These are phyloP conservation scores for Ctenopoma multispine DNA, from an alignment of 2,797 vertebrate species.

Conservation along the genomic window DNA sequence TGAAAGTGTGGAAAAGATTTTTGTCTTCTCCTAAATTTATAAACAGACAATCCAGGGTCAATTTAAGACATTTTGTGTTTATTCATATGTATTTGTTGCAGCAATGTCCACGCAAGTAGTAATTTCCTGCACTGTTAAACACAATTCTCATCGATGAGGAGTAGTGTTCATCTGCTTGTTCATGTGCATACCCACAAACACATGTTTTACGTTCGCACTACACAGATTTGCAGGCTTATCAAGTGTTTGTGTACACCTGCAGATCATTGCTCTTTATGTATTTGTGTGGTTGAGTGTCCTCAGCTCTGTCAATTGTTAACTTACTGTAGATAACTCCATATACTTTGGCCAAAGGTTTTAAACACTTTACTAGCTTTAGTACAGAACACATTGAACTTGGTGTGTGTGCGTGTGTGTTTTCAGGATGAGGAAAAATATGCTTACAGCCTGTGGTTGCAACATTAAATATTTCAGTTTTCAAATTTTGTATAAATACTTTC, in stretches of 20 bases:
- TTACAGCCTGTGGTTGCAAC: neutral
- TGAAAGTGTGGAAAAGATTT: conserved; percentile 25
- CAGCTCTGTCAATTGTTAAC: conserved; percentile 75
- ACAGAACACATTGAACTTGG: conserved; percentile 56
- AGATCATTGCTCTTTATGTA: conserved; percentile 56
- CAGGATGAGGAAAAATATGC: conserved; percentile 6
- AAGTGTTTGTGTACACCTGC: conserved; percentile 52
- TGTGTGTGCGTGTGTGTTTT: conserved; percentile 17
- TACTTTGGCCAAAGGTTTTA: conserved; percentile 75
- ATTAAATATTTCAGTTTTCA: neutral
- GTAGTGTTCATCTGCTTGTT: neutral
- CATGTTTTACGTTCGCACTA: conserved; percentile 7
- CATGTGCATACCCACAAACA: neutral
- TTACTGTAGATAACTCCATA: conserved; percentile 65
- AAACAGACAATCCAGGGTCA: conserved; percentile 7
- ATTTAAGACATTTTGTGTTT: conserved; percentile 14
- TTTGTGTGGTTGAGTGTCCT: conserved; percentile 44
- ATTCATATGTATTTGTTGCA: conserved; percentile 2
- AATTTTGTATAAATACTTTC: neutral
- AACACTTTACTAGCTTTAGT: conserved; percentile 39
- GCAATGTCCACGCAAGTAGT: neutral
- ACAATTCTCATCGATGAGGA: neutral
- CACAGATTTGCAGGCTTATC: conserved; percentile 58
- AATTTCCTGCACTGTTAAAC: neutral
- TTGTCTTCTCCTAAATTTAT: too few species aligned